Conservation (phyloP, 2,113 vertebrate species). For the Oceanodroma tethys region DNA sequence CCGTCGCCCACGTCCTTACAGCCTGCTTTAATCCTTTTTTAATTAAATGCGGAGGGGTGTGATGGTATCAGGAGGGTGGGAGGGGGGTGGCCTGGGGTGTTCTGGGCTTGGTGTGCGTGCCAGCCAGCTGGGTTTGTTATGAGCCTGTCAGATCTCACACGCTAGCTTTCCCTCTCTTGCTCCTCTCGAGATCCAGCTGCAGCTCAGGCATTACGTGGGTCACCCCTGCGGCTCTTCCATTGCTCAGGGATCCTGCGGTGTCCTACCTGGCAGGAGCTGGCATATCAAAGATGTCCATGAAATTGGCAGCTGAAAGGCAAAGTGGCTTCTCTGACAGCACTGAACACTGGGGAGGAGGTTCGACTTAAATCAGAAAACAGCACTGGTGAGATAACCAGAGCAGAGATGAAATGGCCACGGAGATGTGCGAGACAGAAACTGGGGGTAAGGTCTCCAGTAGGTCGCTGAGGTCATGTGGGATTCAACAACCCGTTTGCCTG, state of each 20-base stretch:
- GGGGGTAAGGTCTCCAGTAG: not conserved
- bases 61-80: slow-evolving; percentile 45
- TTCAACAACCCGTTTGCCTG: not conserved
- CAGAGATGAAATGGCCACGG: not conserved
- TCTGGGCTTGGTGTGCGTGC: slow-evolving; percentile 1
- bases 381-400: not conserved
- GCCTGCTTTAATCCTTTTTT: slow-evolving; percentile 56
- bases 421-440: not conserved
- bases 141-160: slow-evolving; percentile 28
- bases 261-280: slow-evolving; percentile 19
- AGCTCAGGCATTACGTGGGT: not conserved
- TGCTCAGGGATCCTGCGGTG: not conserved
- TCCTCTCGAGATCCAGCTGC: not conserved
- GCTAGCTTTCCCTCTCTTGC: not conserved
- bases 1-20: not conserved
- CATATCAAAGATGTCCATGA: not conserved
- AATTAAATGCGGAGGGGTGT: slow-evolving; percentile 42
- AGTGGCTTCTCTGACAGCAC: not conserved
- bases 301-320: not conserved
- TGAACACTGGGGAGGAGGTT: not conserved
- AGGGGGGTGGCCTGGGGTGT: slow-evolving; percentile 42
- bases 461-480: not conserved
- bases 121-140: slow-evolving; percentile 45
- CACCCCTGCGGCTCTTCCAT: not conserved
- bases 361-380: not conserved